phyloP scores from a whole-genome alignment of 2,888 invertebrate genomes.

The Nomada fabriciana region DNA sequence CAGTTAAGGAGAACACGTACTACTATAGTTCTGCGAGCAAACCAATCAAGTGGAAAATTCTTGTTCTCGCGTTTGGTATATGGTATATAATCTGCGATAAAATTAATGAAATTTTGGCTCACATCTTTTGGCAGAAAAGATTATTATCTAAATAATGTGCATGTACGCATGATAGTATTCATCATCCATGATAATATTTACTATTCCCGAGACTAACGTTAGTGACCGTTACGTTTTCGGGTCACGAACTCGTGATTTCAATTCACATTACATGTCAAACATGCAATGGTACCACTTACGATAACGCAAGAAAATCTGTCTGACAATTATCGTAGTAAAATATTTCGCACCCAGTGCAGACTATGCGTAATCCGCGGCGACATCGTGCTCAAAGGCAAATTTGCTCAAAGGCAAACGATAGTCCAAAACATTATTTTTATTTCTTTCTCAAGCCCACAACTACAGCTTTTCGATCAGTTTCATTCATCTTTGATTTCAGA shows the following conservation, averaged over 20 bases:
- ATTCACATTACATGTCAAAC: too few relatives aligned
- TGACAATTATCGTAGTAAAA: neutral
- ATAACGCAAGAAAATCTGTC: neutral
- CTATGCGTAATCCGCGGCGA: too few relatives aligned
- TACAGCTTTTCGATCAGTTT: neutral
- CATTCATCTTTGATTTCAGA: slow-evolving; percentile 66
- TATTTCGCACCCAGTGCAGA: neutral
- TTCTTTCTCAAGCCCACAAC: too few relatives aligned
- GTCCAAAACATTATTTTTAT: too few relatives aligned
- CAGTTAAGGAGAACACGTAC: neutral
- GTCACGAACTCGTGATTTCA: neutral
- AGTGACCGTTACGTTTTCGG: slow-evolving; percentile 17
- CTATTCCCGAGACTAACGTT: neutral
- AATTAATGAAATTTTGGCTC: neutral
- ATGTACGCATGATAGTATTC: too few relatives aligned
- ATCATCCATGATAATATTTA: neutral
- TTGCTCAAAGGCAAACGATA: too few relatives aligned
- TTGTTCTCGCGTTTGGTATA: neutral
- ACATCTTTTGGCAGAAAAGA: neutral
- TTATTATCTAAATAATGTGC: neutral
- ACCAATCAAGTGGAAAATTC: neutral
- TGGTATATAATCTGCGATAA: neutral
- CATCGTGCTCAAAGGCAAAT: too few relatives aligned
- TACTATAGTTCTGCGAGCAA: neutral
- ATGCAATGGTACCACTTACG: neutral